Conservation (phyloP, 2,113 vertebrate species). For the Mus pahari region DNA sequence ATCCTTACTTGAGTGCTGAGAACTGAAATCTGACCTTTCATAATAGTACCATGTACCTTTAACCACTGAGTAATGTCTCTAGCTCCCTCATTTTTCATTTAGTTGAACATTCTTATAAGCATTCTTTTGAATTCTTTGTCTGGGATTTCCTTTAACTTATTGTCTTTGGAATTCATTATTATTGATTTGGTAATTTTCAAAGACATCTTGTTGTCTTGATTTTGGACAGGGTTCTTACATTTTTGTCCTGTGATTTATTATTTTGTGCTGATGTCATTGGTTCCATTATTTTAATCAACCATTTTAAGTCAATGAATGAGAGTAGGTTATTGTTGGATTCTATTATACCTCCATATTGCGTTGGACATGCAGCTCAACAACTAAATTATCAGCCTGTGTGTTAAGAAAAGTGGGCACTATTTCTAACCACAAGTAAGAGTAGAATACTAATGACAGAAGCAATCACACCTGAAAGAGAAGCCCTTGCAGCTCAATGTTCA, state of each 20-base stretch:
- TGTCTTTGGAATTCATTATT: neutral
- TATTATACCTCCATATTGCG: neutral
- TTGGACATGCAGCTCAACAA: neutral
- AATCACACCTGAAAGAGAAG: neutral
- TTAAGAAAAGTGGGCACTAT: neutral
- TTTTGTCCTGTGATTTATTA: neutral
- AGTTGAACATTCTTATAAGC: neutral
- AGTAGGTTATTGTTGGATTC: neutral
- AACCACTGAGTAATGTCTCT: neutral
- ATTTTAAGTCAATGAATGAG: too few relatives aligned
- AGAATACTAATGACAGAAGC: neutral
- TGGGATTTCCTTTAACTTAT: neutral
- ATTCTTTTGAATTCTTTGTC: neutral
- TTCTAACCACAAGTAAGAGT: too few relatives aligned
- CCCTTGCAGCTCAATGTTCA: neutral
- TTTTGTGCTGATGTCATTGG: neutral
- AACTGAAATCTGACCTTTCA: neutral
- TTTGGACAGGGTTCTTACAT: neutral
- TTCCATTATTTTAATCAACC: neutral
- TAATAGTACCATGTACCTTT: neutral
- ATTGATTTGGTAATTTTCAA: too few relatives aligned
- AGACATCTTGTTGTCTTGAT: neutral
- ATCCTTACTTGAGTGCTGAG: too few relatives aligned
- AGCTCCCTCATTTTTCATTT: neutral
- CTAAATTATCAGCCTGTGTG: neutral